Percentiles rank a stretch among this genome's conserved stretches.
Conservation (phyloP, 2,888 invertebrate genomes). For the Linyphia triangularis region DNA sequence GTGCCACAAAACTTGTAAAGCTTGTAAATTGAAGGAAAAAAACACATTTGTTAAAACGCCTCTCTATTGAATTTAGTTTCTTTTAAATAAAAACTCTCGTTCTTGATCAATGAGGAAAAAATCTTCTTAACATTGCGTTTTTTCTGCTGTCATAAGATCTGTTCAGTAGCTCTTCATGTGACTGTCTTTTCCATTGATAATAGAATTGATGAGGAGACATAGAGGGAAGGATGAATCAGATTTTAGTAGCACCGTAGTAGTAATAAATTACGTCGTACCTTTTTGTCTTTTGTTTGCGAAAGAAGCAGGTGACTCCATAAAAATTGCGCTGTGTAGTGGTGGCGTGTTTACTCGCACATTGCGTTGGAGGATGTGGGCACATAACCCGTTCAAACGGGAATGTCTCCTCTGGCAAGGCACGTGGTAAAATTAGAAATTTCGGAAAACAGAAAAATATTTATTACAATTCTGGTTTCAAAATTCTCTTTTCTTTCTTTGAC, state of each 20-base stretch:
- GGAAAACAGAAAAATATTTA: not conserved
- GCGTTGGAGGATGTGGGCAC: not conserved
- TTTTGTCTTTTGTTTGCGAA: constrained; percentile 14
- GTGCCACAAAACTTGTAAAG: constrained; percentile 1
- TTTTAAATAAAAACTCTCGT: constrained; percentile 19
- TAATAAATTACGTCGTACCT: constrained; percentile 15
- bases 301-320: constrained; percentile 31
- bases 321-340: not conserved
- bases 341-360: not conserved
- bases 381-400: not conserved
- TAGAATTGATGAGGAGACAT: constrained; percentile 39
- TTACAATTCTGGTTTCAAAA: no score
- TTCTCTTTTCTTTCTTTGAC: no score
- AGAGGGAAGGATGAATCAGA: constrained; percentile 28
- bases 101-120: constrained; percentile 19
- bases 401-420: not conserved
- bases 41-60: constrained; percentile 12
- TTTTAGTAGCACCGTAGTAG: constrained; percentile 17
- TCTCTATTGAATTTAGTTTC: constrained; percentile 1
- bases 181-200: constrained; percentile 40
- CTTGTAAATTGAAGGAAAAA: not conserved
- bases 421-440: not conserved
- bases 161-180: not conserved
- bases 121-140: not conserved
- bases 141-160: not conserved